A percentile compares a stretch with the other conserved stretches of the same genome.
Evolutionary conservation across 2,797 vertebrate genomes (phyloP).

Genomic region (Danio aesculapii): DNA sequence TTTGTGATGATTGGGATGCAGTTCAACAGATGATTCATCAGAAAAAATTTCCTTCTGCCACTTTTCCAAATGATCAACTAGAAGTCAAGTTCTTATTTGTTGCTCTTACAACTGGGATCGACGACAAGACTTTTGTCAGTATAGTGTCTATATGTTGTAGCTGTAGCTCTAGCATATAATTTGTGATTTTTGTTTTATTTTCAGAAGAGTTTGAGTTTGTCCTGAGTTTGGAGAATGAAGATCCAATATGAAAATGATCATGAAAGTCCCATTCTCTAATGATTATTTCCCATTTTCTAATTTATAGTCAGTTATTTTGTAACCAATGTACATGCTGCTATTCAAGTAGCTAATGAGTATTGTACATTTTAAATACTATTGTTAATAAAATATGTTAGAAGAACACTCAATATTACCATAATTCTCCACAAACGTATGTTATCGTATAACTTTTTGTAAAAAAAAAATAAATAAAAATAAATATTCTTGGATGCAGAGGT

Average conservation of each 20-base stretch:
- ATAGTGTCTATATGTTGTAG: too few relatives aligned
- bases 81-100: too few relatives aligned
- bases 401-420: neutral
- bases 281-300: neutral
- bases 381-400: slow-evolving; percentile 22
- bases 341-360: neutral
- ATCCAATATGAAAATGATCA: slow-evolving; percentile 68
- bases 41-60: too few relatives aligned
- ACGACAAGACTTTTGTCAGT: too few relatives aligned
- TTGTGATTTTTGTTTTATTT: slow-evolving; percentile 53
- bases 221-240: slow-evolving; percentile 87
- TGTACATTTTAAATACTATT: slow-evolving; percentile 35
- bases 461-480: slow-evolving; percentile 8
- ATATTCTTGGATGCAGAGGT: slow-evolving; percentile 23
- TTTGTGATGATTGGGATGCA: too few relatives aligned
- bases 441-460: neutral
- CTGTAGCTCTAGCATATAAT: too few relatives aligned
- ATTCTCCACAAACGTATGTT: neutral
- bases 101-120: too few relatives aligned
- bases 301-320: neutral
- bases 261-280: neutral
- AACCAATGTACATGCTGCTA: neutral
- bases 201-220: slow-evolving; percentile 94
- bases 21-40: too few relatives aligned
- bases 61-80: too few relatives aligned